Evolutionary conservation across 2,888 invertebrate species (phyloP).

Genomic region (Brachyopa scutellaris): DNA sequence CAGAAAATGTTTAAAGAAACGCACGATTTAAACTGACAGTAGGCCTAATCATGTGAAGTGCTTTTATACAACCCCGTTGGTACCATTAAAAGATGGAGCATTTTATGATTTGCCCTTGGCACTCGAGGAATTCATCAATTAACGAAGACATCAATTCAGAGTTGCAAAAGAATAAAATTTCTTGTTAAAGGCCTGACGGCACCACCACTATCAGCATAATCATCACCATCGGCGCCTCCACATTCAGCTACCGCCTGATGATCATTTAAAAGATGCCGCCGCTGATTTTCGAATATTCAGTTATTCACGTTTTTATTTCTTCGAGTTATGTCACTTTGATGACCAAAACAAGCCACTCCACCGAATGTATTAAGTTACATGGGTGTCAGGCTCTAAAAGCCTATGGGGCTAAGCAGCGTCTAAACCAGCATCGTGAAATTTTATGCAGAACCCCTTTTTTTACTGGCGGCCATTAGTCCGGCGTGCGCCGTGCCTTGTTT

Average conservation of each 20-base stretch:
- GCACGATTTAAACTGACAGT: constrained; percentile 57
- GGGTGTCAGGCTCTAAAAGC: constrained; percentile 23
- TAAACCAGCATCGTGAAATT: constrained; percentile 38
- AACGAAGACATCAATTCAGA: constrained; percentile 22
- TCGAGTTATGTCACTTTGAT: constrained; percentile 52
- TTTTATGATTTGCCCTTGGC: constrained; percentile 23
- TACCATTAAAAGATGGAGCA: constrained; percentile 13
- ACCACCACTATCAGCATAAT: not conserved
- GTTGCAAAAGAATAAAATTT: constrained; percentile 57
- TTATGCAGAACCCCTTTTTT: constrained; percentile 30
- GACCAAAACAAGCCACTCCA: constrained; percentile 31
- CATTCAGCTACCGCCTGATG: constrained; percentile 24
- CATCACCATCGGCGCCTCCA: constrained; percentile 10
- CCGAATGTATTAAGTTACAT: constrained; percentile 23
- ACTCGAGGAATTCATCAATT: constrained; percentile 45
- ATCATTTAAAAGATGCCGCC: constrained; percentile 52
- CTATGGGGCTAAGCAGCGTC: not conserved
- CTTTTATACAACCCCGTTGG: constrained; percentile 57
- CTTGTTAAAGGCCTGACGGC: constrained; percentile 16
- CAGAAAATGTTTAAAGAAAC: constrained; percentile 52
- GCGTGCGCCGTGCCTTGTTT: not conserved
- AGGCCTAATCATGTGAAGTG: constrained; percentile 37
- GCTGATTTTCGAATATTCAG: constrained; percentile 60
- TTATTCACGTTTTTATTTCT: constrained; percentile 55
- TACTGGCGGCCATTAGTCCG: constrained; percentile 5